phyloP scores from a whole-genome alignment of 2,113 vertebrate species.

The Onychorhynchus coronatus region DNA sequence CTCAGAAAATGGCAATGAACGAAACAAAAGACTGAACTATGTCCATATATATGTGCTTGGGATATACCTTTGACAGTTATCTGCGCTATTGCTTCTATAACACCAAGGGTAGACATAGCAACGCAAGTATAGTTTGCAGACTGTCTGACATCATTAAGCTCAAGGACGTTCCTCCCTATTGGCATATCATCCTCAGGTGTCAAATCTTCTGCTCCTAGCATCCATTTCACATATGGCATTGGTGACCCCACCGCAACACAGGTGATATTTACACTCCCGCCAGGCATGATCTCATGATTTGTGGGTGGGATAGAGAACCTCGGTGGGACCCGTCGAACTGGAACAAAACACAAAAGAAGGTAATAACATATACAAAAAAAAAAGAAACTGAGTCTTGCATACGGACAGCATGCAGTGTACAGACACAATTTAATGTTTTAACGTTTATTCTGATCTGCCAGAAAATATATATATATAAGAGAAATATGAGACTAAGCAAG shows the following conservation, averaged over 20 bases:
- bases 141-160: slow-evolving; percentile 96
- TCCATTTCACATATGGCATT: slow-evolving; percentile 99
- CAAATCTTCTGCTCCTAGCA: slow-evolving; percentile 96
- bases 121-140: slow-evolving; percentile 99
- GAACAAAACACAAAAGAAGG: slow-evolving; percentile 76
- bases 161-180: slow-evolving; percentile 97
- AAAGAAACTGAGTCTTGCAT: not conserved
- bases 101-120: slow-evolving; percentile 97
- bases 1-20: not conserved
- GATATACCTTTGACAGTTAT: slow-evolving; percentile 96
- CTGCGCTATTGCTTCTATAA: slow-evolving; percentile 97
- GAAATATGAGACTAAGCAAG: slow-evolving; percentile 58
- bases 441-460: slow-evolving; percentile 12
- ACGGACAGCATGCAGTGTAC: slow-evolving; percentile 72
- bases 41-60: not conserved
- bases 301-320: slow-evolving; percentile 98
- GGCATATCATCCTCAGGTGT: slow-evolving; percentile 99
- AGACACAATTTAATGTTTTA: slow-evolving; percentile 63
- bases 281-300: slow-evolving; percentile 99
- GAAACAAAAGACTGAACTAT: not conserved
- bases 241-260: slow-evolving; percentile 98
- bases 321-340: slow-evolving; percentile 95
- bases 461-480: slow-evolving; percentile 45
- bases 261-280: slow-evolving; percentile 98
- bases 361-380: slow-evolving; percentile 73